Base-by-base conservation (phyloP, 2,888 invertebrate species). In the Cataglyphis livida region DNA sequence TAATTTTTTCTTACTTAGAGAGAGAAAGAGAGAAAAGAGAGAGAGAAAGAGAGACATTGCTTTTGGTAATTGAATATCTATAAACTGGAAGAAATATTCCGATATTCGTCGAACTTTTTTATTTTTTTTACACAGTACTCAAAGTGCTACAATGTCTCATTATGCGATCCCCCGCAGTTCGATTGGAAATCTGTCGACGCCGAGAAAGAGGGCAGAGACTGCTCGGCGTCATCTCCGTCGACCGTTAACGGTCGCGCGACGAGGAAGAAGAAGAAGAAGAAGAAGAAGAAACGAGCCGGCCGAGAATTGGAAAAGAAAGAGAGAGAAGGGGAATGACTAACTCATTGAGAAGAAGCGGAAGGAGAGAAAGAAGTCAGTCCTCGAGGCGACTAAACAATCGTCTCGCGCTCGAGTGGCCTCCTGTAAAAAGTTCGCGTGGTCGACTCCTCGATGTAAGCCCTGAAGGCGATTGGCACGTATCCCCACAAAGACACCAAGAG, bases 371-470 rank as follows among this genome's bases (percentile, higher is more conserved):
- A 92, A 92, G 92, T 91, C 89, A 91, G 85, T 86, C 85, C 92
- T 92, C 91, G 85, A 92, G 91, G 90, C 92, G 92, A 93, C 92
- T 91, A 91, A 93, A 93, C 92, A 93, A 93, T 93, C 91, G 87
- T 84, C 84, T 84, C 87, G 87, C 87, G 90, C 91, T 92, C 91
- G 92, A 93, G 92, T 93, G 91, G 91, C 84, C 90, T 82, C 74
- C 83, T 82, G 76, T 75, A 83, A 85, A 86, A 51, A 51, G 51
- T 81, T 81, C 83, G 81, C 84, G 88, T 81, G 59, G 82, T 88
- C 91, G 91, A 92, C 93, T 93, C 91, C 93, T 93, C 91, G 93
- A 93, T 93, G 92, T 93, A 91, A 5, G 7, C 91, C 93, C 91
- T 88, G 91, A 90, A 90, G 91, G 88, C 88, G 90, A 93, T 89